These are phyloP conservation scores for Cheiracanthium punctorium DNA, from an alignment of 2,888 invertebrate species.

Conservation along the genomic window DNA sequence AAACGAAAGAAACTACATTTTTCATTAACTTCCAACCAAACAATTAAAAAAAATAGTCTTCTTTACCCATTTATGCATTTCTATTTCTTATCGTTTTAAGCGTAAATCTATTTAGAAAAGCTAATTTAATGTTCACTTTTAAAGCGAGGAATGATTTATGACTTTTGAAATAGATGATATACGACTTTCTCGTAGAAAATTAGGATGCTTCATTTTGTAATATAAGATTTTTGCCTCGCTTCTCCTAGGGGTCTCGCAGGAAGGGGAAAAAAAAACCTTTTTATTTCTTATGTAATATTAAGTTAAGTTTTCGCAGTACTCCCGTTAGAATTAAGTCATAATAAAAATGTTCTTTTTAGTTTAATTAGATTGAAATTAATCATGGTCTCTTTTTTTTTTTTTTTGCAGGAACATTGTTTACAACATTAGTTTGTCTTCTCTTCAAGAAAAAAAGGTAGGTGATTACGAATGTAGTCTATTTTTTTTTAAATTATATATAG, in stretches of 20 bases:
- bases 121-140: neutral
- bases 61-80: neutral
- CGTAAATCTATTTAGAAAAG: neutral
- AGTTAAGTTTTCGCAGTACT: neutral
- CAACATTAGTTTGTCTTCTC: slow-evolving; percentile 90
- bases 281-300: neutral
- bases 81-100: neutral
- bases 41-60: neutral
- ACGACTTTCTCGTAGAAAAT: neutral
- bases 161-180: neutral
- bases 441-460: slow-evolving; percentile 85
- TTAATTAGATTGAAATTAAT: slow-evolving; percentile 13
- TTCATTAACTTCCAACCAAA: neutral
- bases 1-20: neutral
- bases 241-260: neutral
- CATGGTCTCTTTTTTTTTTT: neutral
- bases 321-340: neutral
- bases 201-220: neutral
- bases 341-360: neutral
- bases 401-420: slow-evolving; percentile 87
- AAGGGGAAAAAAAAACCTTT: neutral
- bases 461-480: too few relatives aligned
- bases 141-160: neutral
- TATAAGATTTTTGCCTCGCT: neutral
- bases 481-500: too few relatives aligned